Base-by-base conservation (phyloP, 1,140 invertebrate species). In the Telenomus remus region DNA sequence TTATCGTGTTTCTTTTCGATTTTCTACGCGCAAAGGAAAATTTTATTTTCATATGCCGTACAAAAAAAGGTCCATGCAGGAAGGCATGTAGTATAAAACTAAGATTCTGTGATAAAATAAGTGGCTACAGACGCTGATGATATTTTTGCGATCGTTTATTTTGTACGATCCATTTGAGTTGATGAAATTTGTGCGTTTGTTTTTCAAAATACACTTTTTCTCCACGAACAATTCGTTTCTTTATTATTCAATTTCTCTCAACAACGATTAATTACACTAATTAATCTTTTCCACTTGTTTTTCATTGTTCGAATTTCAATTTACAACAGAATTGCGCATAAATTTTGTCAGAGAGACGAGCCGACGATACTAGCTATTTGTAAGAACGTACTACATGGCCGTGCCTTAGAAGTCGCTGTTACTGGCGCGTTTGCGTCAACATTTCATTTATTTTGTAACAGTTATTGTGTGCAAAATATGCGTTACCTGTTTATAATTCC, bases 21-120 rank as follows among this genome's bases (percentile, higher is more conserved):
- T 46, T 11, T n/a, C 46, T 63, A 70, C 33, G 55, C 39, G 54
- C 57, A 76, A 76, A 72, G 54, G n/a, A n/a, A 57, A 65, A 56
- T 79, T 74, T 79, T 74, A 77, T 79, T 77, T 79, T 79, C 65
- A 44, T 76, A 79, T 33, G 54, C 16, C 51, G 42, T 47, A 55
- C 39, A 16, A 54, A 70, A 33, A 59, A 68, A 68, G 49, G 63
- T 76, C 63, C 59, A 72, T 35, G 49, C 39, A 74, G 65, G 69
- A 77, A 68, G 71, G 71, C 71, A 74, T 74, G 64, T 68, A 68
- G 71, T 66, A 73, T 71, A 55, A 55, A 46, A 53, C 19, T 59
- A 56, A 39, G 39, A 66, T 73, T 66, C 70, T 73, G 70, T 73
- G 70, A 73, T 73, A 61, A 33, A 56, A 65, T 47, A 50, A 64